A percentile compares a stretch with the other conserved stretches of the same genome.
Conservation (phyloP, 1,140 invertebrate species). For the Odontomachus brunneus region DNA sequence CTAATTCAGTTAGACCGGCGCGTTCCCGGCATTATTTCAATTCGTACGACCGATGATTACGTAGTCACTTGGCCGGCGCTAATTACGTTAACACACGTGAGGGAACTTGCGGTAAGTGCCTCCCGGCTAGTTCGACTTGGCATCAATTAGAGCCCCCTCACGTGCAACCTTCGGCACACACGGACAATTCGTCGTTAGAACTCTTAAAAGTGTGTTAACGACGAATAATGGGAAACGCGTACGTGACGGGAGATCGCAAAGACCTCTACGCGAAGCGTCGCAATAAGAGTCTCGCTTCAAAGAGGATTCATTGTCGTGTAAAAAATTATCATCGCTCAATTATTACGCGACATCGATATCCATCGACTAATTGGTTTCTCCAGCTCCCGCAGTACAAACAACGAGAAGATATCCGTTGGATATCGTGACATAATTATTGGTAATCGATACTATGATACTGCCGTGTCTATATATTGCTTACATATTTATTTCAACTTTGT, state of each 20-base stretch:
- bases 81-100: conserved; percentile 73
- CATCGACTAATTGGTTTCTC: conserved; percentile 10
- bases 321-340: neutral
- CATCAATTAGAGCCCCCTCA: conserved; percentile 66
- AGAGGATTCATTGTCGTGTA: neutral
- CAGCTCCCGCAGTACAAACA: neutral
- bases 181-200: conserved; percentile 30
- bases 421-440: too few relatives aligned
- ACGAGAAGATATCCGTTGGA: neutral
- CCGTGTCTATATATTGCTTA: too few relatives aligned
- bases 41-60: conserved; percentile 71
- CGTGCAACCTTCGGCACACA: conserved; percentile 65
- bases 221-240: conserved; percentile 61
- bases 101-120: conserved; percentile 65
- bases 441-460: too few relatives aligned
- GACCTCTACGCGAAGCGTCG: neutral
- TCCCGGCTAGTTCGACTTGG: conserved; percentile 46
- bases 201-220: conserved; percentile 61
- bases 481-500: too few relatives aligned
- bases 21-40: conserved; percentile 70
- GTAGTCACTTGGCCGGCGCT: conserved; percentile 73
- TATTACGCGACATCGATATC: conserved; percentile 2
- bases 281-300: neutral
- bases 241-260: conserved; percentile 16
- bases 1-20: conserved; percentile 74